Conservation (phyloP, 2,888 invertebrate species). For the Anticlea derivata region DNA sequence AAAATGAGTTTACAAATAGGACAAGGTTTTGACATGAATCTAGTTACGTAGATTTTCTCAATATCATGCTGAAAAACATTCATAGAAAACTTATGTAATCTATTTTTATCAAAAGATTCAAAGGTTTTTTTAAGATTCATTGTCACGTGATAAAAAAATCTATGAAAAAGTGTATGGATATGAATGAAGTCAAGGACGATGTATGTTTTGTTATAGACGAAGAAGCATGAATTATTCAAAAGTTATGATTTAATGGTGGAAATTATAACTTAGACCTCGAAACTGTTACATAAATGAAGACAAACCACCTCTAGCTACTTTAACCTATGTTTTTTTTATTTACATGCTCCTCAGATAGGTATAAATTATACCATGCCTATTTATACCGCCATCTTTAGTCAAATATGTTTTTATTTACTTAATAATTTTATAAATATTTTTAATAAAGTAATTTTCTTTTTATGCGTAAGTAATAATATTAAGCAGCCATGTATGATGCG, state of each 20-base stretch:
- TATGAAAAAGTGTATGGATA: constrained; percentile 23
- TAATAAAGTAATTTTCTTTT: too few species aligned
- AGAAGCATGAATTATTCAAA: constrained; percentile 23
- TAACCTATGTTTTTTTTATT: background rate
- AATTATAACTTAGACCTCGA: constrained; percentile 19
- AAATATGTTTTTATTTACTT: too few species aligned
- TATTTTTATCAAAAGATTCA: constrained; percentile 10
- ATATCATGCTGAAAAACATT: too few species aligned
- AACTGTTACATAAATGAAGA: constrained; percentile 15
- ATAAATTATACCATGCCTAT: too few species aligned
- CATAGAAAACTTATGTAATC: constrained; percentile 8
- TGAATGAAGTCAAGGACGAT: constrained; percentile 20
- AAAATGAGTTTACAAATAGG: too few species aligned
- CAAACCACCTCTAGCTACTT: background rate
- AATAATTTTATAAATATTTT: background rate
- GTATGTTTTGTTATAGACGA: constrained; percentile 5
- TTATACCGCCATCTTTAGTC: too few species aligned
- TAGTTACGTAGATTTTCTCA: too few species aligned
- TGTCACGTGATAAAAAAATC: constrained; percentile 21
- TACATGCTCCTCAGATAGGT: too few species aligned
- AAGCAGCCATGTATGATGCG: too few species aligned
- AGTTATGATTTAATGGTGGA: constrained; percentile 27
- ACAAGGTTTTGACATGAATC: too few species aligned
- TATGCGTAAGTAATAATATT: too few species aligned
- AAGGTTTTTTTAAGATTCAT: too few species aligned